Evolutionary conservation across 92 coral and sea anemone genomes (phyloP), one percentile per base, ranked within the genome.

Genomic region (Epizoanthus rinbou): DNA sequence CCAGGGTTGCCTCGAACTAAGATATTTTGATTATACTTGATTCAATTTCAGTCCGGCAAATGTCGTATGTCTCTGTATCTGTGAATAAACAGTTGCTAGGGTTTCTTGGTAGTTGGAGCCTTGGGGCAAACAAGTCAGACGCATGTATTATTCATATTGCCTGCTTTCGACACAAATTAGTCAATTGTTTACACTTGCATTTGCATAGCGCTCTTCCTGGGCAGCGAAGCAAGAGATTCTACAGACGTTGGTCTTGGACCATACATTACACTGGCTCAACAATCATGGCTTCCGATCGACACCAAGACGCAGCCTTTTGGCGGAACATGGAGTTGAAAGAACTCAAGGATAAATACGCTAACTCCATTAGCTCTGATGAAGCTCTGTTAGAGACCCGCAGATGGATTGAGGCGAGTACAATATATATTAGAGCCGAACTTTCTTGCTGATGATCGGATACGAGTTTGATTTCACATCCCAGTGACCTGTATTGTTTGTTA

Each of bases 371-470:
- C 68, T 68, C 80, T 2, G 98, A 95, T 41, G 90, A 88, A 25
- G 98, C 95, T 2, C 80, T 94, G 45, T 56, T 76, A 21, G 99
- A 97, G 69, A 93, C 97, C 64, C 89, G 92, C 76, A 84, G 93
- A 81, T 97, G 99, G 99, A 97, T 97, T 59, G 99, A 97, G 98
- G 99, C 90, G 57, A 53, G 86, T 64, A 22, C 15, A 18, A 17
- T 28, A 21, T 15, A 17, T 28, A 21, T 15, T 1, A 16, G 19
- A n/a, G 45, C 21, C n/a, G n/a, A 53, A 39, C 19, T 53, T 25
- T n/a, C 37, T 56, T 5, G 17, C 18, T 37, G 16, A 37, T 50
- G 19, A 33, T 15, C 64, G 65, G 53, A 25, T 68, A 57, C 17
- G n/a, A 59, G 41, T 35, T 53, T 37, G 88, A 85, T 74, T 62